A percentile compares a stretch with the other conserved stretches of the same genome.
phyloP scores from a whole-genome alignment of 2,113 vertebrate genomes.

The Mesitornis unicolor region DNA sequence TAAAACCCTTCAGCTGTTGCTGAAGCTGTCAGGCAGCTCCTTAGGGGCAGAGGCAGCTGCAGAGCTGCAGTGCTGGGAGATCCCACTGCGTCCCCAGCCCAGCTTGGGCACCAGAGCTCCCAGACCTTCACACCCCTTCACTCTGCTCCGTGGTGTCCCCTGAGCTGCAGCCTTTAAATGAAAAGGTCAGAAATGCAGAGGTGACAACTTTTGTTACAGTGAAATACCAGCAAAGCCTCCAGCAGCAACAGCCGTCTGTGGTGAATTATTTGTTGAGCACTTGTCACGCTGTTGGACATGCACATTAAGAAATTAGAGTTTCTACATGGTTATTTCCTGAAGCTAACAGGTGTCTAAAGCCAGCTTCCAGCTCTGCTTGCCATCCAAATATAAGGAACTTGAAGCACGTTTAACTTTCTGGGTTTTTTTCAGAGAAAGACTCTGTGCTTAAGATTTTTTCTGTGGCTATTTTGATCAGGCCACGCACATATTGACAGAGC shows the following conservation, averaged over 20 bases:
- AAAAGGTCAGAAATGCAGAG: not conserved
- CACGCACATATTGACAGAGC: not conserved
- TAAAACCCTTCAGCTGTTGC: not conserved
- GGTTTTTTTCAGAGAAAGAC: fast-evolving
- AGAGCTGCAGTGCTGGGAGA: not conserved
- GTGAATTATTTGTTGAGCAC: not conserved
- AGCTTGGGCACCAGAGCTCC: not conserved
- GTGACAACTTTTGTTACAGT: not conserved
- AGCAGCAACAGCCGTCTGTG: not conserved
- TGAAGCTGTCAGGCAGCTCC: not conserved
- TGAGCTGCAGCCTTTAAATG: not conserved
- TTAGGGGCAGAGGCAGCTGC: not conserved
- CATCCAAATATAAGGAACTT: not conserved
- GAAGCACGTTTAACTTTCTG: not conserved
- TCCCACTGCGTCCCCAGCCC: not conserved
- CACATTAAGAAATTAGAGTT: not conserved
- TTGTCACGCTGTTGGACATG: not conserved
- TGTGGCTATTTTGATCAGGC: not conserved
- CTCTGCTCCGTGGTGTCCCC: fast-evolving
- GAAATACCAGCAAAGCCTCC: not conserved
- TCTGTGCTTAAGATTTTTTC: not conserved
- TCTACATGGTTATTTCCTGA: not conserved
- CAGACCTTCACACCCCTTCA: not conserved
- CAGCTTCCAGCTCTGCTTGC: not conserved
- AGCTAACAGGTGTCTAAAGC: constrained; percentile 11